Evolutionary conservation across 2,888 invertebrate species (phyloP).

Genomic region (Metacarcinus magister): DNA sequence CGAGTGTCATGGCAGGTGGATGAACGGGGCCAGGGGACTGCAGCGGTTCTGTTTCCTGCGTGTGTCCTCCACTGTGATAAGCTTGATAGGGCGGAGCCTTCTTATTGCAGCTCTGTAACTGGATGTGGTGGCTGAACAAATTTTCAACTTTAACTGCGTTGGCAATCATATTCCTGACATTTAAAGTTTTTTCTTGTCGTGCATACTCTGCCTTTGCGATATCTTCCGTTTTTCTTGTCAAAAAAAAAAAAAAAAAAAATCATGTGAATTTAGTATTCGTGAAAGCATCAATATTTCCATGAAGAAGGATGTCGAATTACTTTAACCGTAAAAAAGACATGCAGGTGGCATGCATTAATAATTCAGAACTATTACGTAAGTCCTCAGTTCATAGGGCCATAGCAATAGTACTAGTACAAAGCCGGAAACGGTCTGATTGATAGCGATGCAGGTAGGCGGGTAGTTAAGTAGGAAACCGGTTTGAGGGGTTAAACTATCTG

Average conservation of each 20-base stretch:
- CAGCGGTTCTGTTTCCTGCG: no score
- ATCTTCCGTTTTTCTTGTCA: background rate
- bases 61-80: background rate
- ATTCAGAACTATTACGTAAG: background rate
- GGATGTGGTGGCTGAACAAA: background rate
- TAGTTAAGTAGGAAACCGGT: background rate
- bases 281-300: background rate
- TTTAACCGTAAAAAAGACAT: background rate
- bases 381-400: background rate
- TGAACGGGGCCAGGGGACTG: no score
- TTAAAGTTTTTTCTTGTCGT: background rate
- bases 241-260: background rate
- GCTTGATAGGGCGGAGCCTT: background rate
- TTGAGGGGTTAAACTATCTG: background rate
- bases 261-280: background rate
- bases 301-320: background rate
- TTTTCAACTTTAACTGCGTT: background rate
- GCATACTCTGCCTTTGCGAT: background rate
- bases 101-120: background rate
- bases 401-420: no score
- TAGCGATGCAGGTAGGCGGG: background rate
- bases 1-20: no score
- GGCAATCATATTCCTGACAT: background rate
- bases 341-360: background rate
- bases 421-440: background rate